A percentile compares a stretch with the other conserved stretches of the same genome.
Conservation (phyloP, 2,797 vertebrate genomes). For the Cyprinella venusta region DNA sequence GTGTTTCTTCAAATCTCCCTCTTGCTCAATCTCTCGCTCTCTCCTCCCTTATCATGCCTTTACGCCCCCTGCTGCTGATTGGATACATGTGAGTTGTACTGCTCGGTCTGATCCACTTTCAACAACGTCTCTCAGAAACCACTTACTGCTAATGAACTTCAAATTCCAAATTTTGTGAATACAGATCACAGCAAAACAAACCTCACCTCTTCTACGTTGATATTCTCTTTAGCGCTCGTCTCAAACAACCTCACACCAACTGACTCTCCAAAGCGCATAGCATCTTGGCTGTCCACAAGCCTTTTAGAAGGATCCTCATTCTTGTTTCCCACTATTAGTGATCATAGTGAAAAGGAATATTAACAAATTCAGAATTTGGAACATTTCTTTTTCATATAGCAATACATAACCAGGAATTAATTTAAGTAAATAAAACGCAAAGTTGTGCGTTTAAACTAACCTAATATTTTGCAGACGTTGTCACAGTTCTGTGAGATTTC, state of each 20-base stretch:
- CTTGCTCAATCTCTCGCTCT: neutral
- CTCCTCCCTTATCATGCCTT: too few relatives aligned
- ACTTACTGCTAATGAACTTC: neutral
- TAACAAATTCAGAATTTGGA: neutral
- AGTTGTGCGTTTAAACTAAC: conserved; percentile 65
- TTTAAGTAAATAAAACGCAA: neutral
- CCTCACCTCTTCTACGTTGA: conserved; percentile 86
- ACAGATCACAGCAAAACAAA: neutral
- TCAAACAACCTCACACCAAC: conserved; percentile 83
- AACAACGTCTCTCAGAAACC: neutral
- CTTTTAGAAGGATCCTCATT: conserved; percentile 80
- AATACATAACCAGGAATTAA: neutral
- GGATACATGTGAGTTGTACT: too few relatives aligned
- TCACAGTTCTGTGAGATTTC: conserved; percentile 89
- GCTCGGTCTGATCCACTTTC: too few relatives aligned
- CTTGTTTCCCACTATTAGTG: conserved; percentile 83
- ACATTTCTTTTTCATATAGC: neutral
- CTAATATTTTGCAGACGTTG: conserved; percentile 85
- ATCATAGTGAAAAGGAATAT: neutral
- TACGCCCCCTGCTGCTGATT: too few relatives aligned
- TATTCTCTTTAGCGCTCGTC: conserved; percentile 88
- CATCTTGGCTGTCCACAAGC: conserved; percentile 81
- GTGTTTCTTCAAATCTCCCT: neutral
- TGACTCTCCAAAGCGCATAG: conserved; percentile 79
- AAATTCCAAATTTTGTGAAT: neutral